Evolutionary conservation across 2,797 vertebrate genomes (phyloP), one percentile per base, ranked within the genome.

Genomic region (Helicolenus hilgendorfi): DNA sequence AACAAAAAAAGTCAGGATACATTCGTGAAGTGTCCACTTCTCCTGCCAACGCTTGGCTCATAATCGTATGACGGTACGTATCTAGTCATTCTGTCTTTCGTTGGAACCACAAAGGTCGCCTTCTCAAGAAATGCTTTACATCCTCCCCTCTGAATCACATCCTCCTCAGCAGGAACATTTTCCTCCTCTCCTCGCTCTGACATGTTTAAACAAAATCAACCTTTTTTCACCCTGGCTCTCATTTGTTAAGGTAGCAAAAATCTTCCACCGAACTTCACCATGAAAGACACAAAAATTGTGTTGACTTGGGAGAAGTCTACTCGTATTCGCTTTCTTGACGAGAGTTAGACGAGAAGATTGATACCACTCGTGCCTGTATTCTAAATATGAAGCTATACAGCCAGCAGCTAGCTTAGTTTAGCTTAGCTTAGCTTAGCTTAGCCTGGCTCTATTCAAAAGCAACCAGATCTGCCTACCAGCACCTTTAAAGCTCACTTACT

Each of bases 161-260:
- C 74, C 83, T 88, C 65, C 58, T 80, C 10, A 14, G 24, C 63
- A 1, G 5, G 27, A 82, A 62, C 22, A 35, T 68, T 84, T 78
- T 60, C 38, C 36, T 87, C 70, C 29, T 62, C 26, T 74, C 24
- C 35, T 64, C 5, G 3, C 22, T 74, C 33, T 63, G 22, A 70
- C 69, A 35, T 59, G 26, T 89, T 93, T 55, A 76, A 84, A 86
- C 60, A 77, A 76, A 91, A 68, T 74, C 2, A 69, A 78, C 62
- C 69, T 79, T 84, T 85, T 85, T 49, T 76, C 33, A 88, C 71
- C 53, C 15, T 5, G 15, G 18, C 62, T 91, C 5, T 18, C 60
- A 24, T 85, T 83, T 79, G 22, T 73, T 36, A 56, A 58, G 11
- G 29, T 8, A 60, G 27, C 20, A 75, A 76, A 72, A 59, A 5